Conservation (phyloP, 2,797 vertebrate species). For the Pampus argenteus region DNA sequence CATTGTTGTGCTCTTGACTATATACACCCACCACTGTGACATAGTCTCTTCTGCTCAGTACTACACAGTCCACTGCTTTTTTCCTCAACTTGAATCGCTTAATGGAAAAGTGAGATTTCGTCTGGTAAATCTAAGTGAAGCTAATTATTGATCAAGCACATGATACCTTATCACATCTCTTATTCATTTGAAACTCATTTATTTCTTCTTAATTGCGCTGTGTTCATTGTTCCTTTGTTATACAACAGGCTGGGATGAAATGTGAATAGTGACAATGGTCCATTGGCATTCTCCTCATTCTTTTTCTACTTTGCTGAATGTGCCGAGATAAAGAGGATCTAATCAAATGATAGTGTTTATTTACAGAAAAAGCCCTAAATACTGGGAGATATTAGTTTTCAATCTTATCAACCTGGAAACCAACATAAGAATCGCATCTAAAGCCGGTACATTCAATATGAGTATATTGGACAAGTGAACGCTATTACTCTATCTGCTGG, state of each 20-base stretch:
- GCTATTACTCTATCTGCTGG: too few relatives aligned
- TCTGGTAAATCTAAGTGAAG: conserved; percentile 33
- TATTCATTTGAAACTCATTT: conserved; percentile 42
- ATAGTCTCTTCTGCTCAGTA: background rate
- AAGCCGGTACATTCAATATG: too few relatives aligned
- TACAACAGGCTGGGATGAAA: conserved; percentile 40
- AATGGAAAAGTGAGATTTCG: background rate
- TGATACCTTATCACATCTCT: conserved; percentile 48
- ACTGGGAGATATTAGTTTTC: conserved; percentile 4
- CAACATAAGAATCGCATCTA: too few relatives aligned
- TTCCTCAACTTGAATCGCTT: background rate
- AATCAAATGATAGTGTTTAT: conserved; percentile 54
- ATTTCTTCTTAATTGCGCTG: conserved; percentile 41
- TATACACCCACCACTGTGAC: conserved; percentile 12
- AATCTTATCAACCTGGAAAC: conserved; percentile 1
- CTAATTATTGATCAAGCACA: conserved; percentile 54
- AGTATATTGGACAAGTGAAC: too few relatives aligned
- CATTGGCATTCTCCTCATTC: conserved; percentile 43
- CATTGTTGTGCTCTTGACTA: conserved; percentile 11
- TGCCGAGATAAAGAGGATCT: conserved; percentile 16
- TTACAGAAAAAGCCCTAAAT: conserved; percentile 1
- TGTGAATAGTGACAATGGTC: conserved; percentile 33
- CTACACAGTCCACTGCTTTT: background rate
- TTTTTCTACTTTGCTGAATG: conserved; percentile 25
- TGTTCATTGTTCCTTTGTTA: conserved; percentile 20